Evolutionary conservation across 1,140 invertebrate species (phyloP).

Genomic region (Trachymyrmex septentrionalis): DNA sequence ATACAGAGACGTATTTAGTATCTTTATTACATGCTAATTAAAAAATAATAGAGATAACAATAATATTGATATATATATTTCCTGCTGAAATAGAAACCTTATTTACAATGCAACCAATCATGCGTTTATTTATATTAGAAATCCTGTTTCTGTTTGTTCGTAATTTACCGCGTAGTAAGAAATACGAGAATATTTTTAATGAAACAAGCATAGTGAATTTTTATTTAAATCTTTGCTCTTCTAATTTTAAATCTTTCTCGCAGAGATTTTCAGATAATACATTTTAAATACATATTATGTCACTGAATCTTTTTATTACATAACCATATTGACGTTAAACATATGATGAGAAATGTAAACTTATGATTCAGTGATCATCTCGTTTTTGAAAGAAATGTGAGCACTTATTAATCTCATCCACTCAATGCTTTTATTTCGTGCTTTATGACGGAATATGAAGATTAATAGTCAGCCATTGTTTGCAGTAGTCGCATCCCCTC

Average conservation of each 20-base stretch:
- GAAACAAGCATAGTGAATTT: not conserved
- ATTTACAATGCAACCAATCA: not conserved
- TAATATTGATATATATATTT: not conserved
- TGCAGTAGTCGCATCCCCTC: slow-evolving; percentile 27
- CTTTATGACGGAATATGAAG: slow-evolving; percentile 74
- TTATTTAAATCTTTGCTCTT: not conserved
- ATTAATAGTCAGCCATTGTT: slow-evolving; percentile 75
- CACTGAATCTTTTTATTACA: slow-evolving; percentile 1
- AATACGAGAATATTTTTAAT: not conserved
- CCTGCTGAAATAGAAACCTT: not conserved
- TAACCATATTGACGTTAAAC: not conserved
- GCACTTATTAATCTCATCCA: not conserved
- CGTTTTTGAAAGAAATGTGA: not conserved
- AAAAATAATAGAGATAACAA: not conserved
- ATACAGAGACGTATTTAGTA: too few relatives aligned
- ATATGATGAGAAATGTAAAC: slow-evolving; percentile 5
- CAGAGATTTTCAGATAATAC: not conserved
- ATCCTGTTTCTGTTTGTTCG: not conserved
- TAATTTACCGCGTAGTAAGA: not conserved
- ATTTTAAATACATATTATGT: not conserved
- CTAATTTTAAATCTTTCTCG: not conserved
- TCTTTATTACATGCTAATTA: not conserved
- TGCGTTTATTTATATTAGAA: not conserved
- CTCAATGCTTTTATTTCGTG: slow-evolving; percentile 62
- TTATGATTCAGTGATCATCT: not conserved